Conservation (phyloP, 1,140 invertebrate species). For the Pseudoatta argentina region DNA sequence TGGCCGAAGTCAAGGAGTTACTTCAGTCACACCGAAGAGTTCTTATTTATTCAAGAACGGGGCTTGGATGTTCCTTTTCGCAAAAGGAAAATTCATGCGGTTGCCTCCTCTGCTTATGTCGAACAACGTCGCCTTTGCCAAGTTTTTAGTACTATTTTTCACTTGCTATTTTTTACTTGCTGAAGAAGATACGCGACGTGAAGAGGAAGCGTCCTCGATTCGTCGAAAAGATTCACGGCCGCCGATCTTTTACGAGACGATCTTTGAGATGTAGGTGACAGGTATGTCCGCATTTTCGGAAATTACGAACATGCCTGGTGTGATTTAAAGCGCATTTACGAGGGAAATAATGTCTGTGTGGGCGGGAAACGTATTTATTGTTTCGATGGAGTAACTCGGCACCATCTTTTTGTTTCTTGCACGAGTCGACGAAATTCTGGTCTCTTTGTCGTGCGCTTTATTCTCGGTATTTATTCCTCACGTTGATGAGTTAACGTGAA, state of each 20-base stretch:
- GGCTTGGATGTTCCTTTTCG: background rate
- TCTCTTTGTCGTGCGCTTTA: slow-evolving; percentile 35
- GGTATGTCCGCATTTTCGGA: slow-evolving; percentile 68
- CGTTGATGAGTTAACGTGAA: slow-evolving; percentile 29
- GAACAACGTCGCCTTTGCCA: slow-evolving; percentile 65
- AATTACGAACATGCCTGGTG: slow-evolving; percentile 61
- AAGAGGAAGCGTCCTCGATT: slow-evolving; percentile 60
- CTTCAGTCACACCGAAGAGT: background rate
- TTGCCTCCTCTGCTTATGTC: background rate
- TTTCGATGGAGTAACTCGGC: slow-evolving; percentile 65
- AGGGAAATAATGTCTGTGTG: slow-evolving; percentile 62
- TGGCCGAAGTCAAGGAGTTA: background rate
- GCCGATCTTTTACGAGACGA: slow-evolving; percentile 62
- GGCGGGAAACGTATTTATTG: slow-evolving; percentile 69
- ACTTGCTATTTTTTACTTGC: slow-evolving; percentile 65
- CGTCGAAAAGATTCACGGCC: slow-evolving; percentile 66
- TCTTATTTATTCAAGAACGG: background rate
- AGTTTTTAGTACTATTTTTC: slow-evolving; percentile 70
- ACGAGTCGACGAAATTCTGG: slow-evolving; percentile 10
- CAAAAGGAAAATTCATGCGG: slow-evolving; percentile 21
- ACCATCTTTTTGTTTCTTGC: slow-evolving; percentile 14
- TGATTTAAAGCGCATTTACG: slow-evolving; percentile 73
- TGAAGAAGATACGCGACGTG: background rate
- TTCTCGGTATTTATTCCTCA: slow-evolving; percentile 37
- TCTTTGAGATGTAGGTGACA: slow-evolving; percentile 69